Conservation (phyloP, 2,888 invertebrate species). For the Philhelius pedissequus region DNA sequence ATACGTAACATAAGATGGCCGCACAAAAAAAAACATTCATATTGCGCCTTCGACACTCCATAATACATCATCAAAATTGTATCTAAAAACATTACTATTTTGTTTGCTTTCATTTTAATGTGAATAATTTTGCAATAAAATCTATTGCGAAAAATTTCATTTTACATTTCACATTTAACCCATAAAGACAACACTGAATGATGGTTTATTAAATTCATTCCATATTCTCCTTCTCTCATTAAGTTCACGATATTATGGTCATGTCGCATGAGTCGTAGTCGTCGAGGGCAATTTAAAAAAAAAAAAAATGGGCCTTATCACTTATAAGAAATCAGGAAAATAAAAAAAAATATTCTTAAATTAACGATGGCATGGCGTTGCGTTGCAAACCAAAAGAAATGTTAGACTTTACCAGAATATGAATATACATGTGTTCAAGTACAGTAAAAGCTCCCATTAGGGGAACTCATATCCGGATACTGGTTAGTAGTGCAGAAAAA, state of each 20-base stretch:
- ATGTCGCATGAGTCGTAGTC: neutral
- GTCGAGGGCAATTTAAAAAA: neutral
- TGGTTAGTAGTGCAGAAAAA: too few relatives aligned
- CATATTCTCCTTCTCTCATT: neutral
- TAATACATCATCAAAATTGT: slow-evolving; percentile 1
- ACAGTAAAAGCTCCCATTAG: neutral
- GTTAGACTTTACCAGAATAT: neutral
- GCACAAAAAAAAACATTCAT: too few relatives aligned
- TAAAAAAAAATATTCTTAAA: neutral
- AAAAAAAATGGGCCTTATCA: neutral
- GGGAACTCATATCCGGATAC: neutral
- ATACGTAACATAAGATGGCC: too few relatives aligned
- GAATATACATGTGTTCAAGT: neutral
- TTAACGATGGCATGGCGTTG: neutral
- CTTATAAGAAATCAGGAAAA: neutral
- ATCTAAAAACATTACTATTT: neutral
- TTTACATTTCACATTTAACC: slow-evolving; percentile 10
- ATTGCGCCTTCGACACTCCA: neutral
- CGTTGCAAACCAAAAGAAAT: slow-evolving; percentile 7
- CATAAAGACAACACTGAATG: neutral
- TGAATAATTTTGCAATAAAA: slow-evolving; percentile 55
- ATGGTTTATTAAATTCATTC: neutral
- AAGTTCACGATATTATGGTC: neutral
- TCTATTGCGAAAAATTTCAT: slow-evolving; percentile 41
- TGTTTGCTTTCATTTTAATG: slow-evolving; percentile 7